phyloP scores from a whole-genome alignment of 2,113 vertebrate genomes.

The Mesoclemmys tuberculata region DNA sequence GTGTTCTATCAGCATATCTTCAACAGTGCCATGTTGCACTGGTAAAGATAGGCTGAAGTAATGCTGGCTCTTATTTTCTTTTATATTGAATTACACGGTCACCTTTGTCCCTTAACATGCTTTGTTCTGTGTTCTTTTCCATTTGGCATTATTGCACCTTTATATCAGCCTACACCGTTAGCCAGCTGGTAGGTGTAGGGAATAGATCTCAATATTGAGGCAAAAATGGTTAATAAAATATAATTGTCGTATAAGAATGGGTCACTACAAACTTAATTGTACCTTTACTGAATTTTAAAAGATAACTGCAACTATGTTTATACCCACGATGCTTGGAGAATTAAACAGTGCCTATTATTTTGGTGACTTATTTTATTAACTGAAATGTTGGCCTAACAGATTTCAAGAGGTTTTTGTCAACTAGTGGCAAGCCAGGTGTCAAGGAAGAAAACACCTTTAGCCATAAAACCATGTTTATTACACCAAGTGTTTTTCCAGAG shows the following conservation, averaged over 20 bases:
- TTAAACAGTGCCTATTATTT: neutral
- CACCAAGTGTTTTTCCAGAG: too few species aligned
- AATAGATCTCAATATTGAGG: neutral
- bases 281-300: neutral
- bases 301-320: neutral
- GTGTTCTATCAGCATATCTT: rapidly evolving
- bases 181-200: neutral
- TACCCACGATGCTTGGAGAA: neutral
- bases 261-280: neutral
- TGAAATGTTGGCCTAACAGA: too few species aligned
- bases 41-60: neutral
- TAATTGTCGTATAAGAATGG: neutral
- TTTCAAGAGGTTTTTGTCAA: neutral
- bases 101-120: rapidly evolving
- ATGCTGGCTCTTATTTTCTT: rapidly evolving
- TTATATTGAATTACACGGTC: rapidly evolving
- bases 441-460: neutral
- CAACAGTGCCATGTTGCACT: rapidly evolving
- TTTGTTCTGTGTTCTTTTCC: neutral
- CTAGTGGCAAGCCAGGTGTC: neutral
- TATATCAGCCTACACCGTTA: neutral
- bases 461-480: neutral
- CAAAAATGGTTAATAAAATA: neutral
- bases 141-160: rapidly evolving
- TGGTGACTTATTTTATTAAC: neutral